Percentiles rank a stretch among this genome's conserved stretches.
phyloP scores from a whole-genome alignment of 53 echinoderm and acorn worm species.

The Mesocentrotus franciscanus region DNA sequence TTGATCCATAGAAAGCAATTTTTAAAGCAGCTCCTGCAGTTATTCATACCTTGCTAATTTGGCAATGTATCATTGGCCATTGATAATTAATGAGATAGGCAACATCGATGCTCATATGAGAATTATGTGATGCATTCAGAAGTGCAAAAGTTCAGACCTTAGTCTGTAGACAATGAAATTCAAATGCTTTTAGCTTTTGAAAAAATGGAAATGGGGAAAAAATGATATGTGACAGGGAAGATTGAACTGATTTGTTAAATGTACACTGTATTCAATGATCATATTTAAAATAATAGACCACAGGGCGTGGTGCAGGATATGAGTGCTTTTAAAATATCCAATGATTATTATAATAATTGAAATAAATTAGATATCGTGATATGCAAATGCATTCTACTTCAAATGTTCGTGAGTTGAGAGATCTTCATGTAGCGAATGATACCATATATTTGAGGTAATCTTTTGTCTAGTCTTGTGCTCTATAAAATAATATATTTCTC shows the following conservation, averaged over 20 bases:
- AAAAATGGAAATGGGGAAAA: background rate
- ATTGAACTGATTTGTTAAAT: background rate
- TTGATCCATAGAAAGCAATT: slow-evolving; percentile 29
- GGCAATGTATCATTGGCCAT: slow-evolving; percentile 23
- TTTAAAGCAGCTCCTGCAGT: background rate
- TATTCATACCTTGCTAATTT: background rate
- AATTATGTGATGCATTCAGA: background rate
- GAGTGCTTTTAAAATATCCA: too few relatives aligned
- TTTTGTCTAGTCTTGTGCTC: too few relatives aligned
- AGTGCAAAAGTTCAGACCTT: slow-evolving; percentile 43
- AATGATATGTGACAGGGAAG: background rate
- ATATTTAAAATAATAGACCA: too few relatives aligned
- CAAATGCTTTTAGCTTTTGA: background rate
- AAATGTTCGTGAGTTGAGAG: too few relatives aligned
- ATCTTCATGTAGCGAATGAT: too few relatives aligned
- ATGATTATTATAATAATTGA: too few relatives aligned
- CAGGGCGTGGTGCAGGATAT: too few relatives aligned
- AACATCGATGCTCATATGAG: background rate
- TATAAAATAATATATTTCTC: too few relatives aligned
- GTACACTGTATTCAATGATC: too few relatives aligned
- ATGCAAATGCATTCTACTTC: too few relatives aligned
- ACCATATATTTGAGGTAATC: too few relatives aligned
- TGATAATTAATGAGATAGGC: slow-evolving; percentile 35
- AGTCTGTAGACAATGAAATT: background rate
- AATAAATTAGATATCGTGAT: too few relatives aligned